A percentile compares a stretch with the other conserved stretches of the same genome.
phyloP scores from a whole-genome alignment of 2,797 vertebrate genomes.

The Crenuchus spilurus region DNA sequence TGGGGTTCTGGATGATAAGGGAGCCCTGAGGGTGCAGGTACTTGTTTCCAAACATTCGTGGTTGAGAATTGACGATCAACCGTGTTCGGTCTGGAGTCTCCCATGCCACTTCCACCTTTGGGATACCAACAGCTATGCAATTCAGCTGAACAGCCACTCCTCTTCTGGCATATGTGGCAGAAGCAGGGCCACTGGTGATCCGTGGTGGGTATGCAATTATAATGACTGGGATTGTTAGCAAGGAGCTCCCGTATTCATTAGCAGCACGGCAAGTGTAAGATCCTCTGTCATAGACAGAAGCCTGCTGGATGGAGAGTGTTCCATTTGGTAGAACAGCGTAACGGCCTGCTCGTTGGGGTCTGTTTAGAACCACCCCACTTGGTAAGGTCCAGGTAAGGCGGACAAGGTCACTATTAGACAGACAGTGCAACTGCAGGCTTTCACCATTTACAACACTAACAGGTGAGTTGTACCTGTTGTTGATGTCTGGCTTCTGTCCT shows the following conservation, averaged over 20 bases:
- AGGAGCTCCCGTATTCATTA: constrained; percentile 80
- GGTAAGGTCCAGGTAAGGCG: constrained; percentile 88
- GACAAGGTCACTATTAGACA: constrained; percentile 59
- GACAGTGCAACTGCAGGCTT: constrained; percentile 83
- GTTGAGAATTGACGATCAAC: constrained; percentile 78
- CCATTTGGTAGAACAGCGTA: constrained; percentile 84
- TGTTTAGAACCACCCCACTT: constrained; percentile 79
- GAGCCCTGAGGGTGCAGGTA: constrained; percentile 90
- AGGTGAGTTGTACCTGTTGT: constrained; percentile 77
- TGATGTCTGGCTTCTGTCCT: constrained; percentile 78
- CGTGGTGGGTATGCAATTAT: constrained; percentile 86
- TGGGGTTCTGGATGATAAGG: constrained; percentile 86
- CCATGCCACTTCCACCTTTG: constrained; percentile 87
- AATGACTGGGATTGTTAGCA: constrained; percentile 77
- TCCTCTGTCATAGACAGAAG: constrained; percentile 87
- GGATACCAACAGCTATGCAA: constrained; percentile 83
- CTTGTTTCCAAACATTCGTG: constrained; percentile 87
- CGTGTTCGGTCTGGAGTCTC: constrained; percentile 86
- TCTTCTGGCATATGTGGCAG: constrained; percentile 81
- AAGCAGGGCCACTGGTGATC: constrained; percentile 84
- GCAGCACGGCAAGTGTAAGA: constrained; percentile 82
- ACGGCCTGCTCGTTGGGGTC: constrained; percentile 81
- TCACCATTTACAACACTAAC: constrained; percentile 85
- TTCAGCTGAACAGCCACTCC: constrained; percentile 86
- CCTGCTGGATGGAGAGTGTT: constrained; percentile 81